phyloP scores from a whole-genome alignment of 2,113 vertebrate species.

The Lophura nycthemera region DNA sequence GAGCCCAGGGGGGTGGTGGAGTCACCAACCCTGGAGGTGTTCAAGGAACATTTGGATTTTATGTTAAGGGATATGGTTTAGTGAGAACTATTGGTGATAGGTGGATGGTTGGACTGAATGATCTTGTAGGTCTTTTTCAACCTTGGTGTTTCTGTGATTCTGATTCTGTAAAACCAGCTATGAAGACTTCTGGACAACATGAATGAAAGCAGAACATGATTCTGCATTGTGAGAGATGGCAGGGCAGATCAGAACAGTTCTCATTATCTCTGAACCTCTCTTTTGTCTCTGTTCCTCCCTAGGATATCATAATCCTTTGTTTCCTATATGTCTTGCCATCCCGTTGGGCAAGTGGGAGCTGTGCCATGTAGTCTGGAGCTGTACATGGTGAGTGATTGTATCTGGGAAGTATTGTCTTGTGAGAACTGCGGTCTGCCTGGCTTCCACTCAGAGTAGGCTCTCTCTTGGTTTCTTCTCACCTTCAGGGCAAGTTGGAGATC shows the following conservation, averaged over 20 bases:
- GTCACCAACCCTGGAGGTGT: too few relatives aligned
- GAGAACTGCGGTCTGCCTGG: background rate
- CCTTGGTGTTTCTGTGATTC: too few relatives aligned
- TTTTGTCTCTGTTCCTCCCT: background rate
- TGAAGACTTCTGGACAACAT: background rate
- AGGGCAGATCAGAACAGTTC: background rate
- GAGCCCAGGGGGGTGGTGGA: too few relatives aligned
- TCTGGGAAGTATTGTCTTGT: background rate
- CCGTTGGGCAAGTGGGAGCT: background rate
- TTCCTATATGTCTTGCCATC: background rate
- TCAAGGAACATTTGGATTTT: too few relatives aligned
- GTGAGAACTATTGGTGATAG: too few relatives aligned
- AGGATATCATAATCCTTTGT: background rate
- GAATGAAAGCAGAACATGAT: background rate
- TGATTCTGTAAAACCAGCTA: background rate
- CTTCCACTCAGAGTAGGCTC: background rate
- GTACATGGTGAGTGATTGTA: fast-evolving
- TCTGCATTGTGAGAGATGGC: background rate
- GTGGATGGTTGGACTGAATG: too few relatives aligned
- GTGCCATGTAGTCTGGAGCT: background rate
- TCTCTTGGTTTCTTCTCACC: background rate
- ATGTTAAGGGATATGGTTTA: too few relatives aligned
- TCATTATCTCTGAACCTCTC: background rate
- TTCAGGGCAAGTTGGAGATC: background rate
- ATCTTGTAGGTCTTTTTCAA: too few relatives aligned